Base-by-base conservation (phyloP, 92 coral and sea anemone species). In the Porites lobata region DNA sequence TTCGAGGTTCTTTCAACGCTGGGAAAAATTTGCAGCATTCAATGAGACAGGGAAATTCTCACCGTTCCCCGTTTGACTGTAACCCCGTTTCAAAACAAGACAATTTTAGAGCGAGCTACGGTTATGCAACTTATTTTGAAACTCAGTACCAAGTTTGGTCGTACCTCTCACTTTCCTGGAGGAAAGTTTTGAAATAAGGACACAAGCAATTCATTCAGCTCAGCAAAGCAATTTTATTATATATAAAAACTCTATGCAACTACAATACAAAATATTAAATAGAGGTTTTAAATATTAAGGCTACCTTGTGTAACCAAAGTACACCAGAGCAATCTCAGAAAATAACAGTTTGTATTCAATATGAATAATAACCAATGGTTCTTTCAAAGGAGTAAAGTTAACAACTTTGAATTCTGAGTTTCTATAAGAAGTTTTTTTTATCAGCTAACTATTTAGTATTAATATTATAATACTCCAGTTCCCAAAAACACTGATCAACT, bases 141-240 rank as follows among this genome's bases (percentile, higher is more conserved):
- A 38, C 6, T 38, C 5, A 4, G 0, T 38, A 38, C 47, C 6
- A 38, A 38, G 47, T 38, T 38, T 38, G 47, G 47, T 38, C 6
- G 47, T 38, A 38, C 47, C 3, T 38, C 6, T 38, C 47, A 62
- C n/a, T 1, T 54, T 43, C 13, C 11, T 8, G 62, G 18, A 6
- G 18, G 15, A 76, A 56, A 7, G 2, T 26, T 8, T 50, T 10
- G 11, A 56, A 14, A 76, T 51, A 58, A 11, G 14, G 22, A 76
- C 26, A 26, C 9, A 12, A 56, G 24, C 21, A 43, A 24, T 26
- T 3, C 6, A 54, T 17, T 76, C 67, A 76, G 80, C 52, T 76
- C 80, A 76, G 80, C 80, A 76, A 76, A 76, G 68, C 66, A 58
- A 14, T 6, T 76, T 56, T 58, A 56, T 76, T 76, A 22, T 20